phyloP scores from a whole-genome alignment of 2,888 invertebrate species.

The Hypolimnas misippus region DNA sequence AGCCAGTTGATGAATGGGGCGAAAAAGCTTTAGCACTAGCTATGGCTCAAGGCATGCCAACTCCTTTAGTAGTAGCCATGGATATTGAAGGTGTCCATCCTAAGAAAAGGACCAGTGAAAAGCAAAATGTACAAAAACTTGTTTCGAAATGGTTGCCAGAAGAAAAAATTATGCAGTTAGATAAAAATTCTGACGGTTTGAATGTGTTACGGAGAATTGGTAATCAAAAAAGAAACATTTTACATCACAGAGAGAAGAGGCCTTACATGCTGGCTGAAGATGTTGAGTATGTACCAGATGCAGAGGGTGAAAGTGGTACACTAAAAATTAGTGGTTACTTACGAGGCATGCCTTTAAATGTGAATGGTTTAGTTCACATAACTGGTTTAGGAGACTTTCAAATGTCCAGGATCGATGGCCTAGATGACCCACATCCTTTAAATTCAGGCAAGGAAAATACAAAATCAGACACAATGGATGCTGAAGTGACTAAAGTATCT shows the following conservation, averaged over 20 bases:
- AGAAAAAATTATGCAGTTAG: constrained; percentile 91
- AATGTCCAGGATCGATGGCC: constrained; percentile 90
- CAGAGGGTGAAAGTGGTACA: constrained; percentile 83
- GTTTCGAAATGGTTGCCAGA: constrained; percentile 90
- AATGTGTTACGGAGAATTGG: constrained; percentile 88
- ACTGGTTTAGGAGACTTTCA: constrained; percentile 97
- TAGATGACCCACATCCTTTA: constrained; percentile 87
- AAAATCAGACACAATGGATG: constrained; percentile 72
- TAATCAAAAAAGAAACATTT: constrained; percentile 90
- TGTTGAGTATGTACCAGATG: constrained; percentile 85
- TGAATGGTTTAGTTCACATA: constrained; percentile 95
- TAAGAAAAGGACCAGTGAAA: constrained; percentile 88
- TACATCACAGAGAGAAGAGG: constrained; percentile 89
- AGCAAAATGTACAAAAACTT: constrained; percentile 86
- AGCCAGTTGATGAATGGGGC: constrained; percentile 91
- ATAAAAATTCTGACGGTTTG: constrained; percentile 89
- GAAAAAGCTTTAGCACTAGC: constrained; percentile 90
- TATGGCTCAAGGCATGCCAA: constrained; percentile 92
- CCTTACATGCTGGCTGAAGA: constrained; percentile 94
- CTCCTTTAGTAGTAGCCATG: constrained; percentile 89
- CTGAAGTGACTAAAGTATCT: constrained; percentile 65
- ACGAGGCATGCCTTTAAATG: constrained; percentile 91
- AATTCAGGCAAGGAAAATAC: constrained; percentile 79
- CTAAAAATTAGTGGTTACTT: constrained; percentile 94
- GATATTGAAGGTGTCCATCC: constrained; percentile 89